Percentiles rank a stretch among this genome's conserved stretches.
These are phyloP conservation scores for Octopus bimaculoides DNA, from an alignment of 1,140 invertebrate species.

Conservation along the genomic window DNA sequence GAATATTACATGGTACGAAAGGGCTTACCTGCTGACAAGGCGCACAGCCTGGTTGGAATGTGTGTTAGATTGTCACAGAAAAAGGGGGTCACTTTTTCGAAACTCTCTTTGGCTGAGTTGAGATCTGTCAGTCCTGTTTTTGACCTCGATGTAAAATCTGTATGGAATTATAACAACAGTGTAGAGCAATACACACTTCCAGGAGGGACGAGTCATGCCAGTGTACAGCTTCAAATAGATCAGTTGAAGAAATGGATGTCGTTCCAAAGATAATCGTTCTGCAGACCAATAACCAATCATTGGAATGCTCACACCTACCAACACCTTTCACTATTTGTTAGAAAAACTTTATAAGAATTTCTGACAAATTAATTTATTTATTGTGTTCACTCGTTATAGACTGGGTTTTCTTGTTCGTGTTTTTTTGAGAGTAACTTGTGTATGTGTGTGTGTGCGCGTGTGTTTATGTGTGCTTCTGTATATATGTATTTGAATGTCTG, in stretches of 20 bases:
- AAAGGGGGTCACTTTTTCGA: neutral
- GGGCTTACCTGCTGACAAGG: slow-evolving; percentile 50
- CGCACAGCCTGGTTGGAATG: neutral
- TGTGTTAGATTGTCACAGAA: neutral
- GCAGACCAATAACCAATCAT: neutral
- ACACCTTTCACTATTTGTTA: neutral
- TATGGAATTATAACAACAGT: neutral
- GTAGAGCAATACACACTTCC: neutral
- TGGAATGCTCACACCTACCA: neutral
- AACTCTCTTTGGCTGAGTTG: neutral
- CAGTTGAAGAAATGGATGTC: slow-evolving; percentile 2
- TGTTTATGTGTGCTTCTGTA: neutral
- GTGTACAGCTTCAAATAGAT: neutral
- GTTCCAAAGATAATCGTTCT: neutral
- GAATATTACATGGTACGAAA: slow-evolving; percentile 78
- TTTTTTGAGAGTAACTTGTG: neutral
- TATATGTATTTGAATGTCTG: neutral
- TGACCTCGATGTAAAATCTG: neutral
- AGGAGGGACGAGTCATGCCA: neutral
- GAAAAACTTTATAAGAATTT: neutral
- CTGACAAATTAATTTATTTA: neutral
- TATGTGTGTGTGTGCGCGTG: neutral
- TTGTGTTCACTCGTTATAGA: neutral
- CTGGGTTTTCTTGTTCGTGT: neutral
- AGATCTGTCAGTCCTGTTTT: neutral